Evolutionary conservation across 2,797 vertebrate species (phyloP), one percentile per base, ranked within the genome.

Genomic region (Lacerta agilis): DNA sequence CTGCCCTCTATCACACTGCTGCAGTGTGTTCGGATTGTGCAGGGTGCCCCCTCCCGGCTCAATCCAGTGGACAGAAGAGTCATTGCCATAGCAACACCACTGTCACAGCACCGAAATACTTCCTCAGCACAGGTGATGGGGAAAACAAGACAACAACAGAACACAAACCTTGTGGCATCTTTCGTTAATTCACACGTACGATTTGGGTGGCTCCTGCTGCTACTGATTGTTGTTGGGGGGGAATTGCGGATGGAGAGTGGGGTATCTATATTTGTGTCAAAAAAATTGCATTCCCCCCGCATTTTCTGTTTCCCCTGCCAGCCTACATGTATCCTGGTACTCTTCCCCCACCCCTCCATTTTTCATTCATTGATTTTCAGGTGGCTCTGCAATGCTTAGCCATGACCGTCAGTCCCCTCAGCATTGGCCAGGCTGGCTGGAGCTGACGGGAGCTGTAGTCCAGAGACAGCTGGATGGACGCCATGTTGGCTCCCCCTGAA

Each of bases 61-160:
- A 90, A 88, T 84, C 90, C 83, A 25, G 17, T 71, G 61, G 78
- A 71, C 1, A 64, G 83, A 87, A 78, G 82, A 90, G 82, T 82
- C 83, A 90, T 90, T 85, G 18, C 78, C 86, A 87, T 90, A 77
- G 86, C 86, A 90, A 90, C 89, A 45, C 71, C 41, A 90, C 89
- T 78, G 82, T 85, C 86, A 87, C 79, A 64, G 72, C 72, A 23
- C 61, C 76, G 25, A 82, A 87, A 72, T 49, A 73, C 86, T 90
- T 76, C 78, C 83, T n/a, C n/a, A 3, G 66, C 33, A 27, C 83
- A 90, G 82, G 83, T 49, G 87, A 80, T 20, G 58, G 36, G 41
- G 79, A 72, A 75, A 78, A 75, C 85, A 69, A 86, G 85, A 20
- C 72, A 69, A 67, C 49, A 78, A 90, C 64, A 72, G 38, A 72